A percentile compares a stretch with the other conserved stretches of the same genome.
Conservation (phyloP, 2,113 vertebrate genomes). For the Bostrychus sinensis region DNA sequence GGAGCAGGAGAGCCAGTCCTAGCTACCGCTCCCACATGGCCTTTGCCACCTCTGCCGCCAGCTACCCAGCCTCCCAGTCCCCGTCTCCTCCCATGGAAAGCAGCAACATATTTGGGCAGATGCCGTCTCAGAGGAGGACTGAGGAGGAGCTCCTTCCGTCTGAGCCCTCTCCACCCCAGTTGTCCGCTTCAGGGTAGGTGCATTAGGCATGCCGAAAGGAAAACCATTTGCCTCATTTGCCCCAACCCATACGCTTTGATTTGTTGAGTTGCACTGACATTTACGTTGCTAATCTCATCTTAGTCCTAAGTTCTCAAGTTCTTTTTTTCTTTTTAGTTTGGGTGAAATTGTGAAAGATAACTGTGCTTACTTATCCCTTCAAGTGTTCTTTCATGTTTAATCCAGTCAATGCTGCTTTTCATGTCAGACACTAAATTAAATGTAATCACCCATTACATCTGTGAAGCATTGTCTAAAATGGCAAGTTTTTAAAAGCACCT, state of each 20-base stretch:
- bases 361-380: constrained; percentile 54
- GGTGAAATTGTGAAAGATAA: constrained; percentile 31
- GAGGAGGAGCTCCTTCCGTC: constrained; percentile 93
- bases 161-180: constrained; percentile 89
- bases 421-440: constrained; percentile 68
- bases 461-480: constrained; percentile 74
- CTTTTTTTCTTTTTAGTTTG: constrained; percentile 18
- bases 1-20: constrained; percentile 85
- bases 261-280: constrained; percentile 61
- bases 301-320: constrained; percentile 14
- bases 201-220: constrained; percentile 65
- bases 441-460: constrained; percentile 69
- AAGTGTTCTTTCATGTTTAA: constrained; percentile 47
- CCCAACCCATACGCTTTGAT: constrained; percentile 66
- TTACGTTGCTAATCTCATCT: constrained; percentile 47
- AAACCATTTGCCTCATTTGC: constrained; percentile 68
- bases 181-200: constrained; percentile 98
- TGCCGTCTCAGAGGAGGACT: constrained; percentile 87
- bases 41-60: constrained; percentile 88
- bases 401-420: constrained; percentile 68
- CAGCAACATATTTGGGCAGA: constrained; percentile 91
- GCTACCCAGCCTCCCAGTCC: constrained; percentile 87
- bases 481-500: constrained; percentile 20
- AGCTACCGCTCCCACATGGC: constrained; percentile 85
- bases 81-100: constrained; percentile 86